phyloP scores from a whole-genome alignment of 2,113 vertebrate species.

The Pygathrix nemaeus region DNA sequence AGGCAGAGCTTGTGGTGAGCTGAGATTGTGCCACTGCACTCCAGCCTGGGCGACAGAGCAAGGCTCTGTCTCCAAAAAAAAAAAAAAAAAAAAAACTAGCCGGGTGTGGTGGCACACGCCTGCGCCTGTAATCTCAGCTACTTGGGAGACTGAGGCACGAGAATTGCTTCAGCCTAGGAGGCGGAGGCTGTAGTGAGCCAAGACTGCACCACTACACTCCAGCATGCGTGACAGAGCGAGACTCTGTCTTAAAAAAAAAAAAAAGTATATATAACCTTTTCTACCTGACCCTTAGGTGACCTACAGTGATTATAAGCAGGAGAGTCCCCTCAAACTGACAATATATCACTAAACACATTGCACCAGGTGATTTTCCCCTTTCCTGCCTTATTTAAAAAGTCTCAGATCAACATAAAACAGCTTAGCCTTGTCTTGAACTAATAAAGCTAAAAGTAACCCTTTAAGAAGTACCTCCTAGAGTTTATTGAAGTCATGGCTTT shows the following conservation, averaged over 20 bases:
- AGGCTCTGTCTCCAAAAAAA: too few species aligned
- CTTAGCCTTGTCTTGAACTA: background rate
- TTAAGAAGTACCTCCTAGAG: background rate
- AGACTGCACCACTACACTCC: too few species aligned
- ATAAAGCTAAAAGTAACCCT: background rate
- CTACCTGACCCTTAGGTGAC: background rate
- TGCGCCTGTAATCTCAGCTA: too few species aligned
- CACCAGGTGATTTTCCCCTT: background rate
- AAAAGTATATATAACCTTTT: background rate
- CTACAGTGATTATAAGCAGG: fast-evolving
- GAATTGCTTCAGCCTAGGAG: too few species aligned
- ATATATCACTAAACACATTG: background rate
- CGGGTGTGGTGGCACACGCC: too few species aligned
- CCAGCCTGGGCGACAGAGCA: too few species aligned
- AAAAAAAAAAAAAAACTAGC: too few species aligned
- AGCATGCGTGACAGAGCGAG: too few species aligned
- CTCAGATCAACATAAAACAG: background rate
- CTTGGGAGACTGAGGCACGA: too few species aligned
- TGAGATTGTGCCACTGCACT: too few species aligned
- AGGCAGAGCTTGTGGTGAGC: too few species aligned
- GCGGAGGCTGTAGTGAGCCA: too few species aligned
- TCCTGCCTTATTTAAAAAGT: background rate
- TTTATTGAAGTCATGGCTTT: background rate
- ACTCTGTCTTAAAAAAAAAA: background rate
- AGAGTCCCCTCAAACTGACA: background rate